phyloP scores from a whole-genome alignment of 2,888 invertebrate genomes.

The Drosophila longiperda region DNA sequence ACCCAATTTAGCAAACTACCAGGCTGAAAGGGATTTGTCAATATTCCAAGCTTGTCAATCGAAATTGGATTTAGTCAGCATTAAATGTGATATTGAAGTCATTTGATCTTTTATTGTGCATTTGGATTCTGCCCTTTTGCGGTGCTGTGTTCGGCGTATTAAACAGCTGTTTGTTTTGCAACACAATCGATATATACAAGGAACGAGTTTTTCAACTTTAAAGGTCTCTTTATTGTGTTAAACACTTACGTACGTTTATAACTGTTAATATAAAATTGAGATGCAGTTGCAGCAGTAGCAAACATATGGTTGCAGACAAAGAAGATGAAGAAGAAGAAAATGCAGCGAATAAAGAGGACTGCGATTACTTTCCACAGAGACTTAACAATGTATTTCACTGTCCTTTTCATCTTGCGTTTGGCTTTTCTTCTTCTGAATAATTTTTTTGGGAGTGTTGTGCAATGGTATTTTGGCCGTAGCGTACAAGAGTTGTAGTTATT shows the following conservation, averaged over 20 bases:
- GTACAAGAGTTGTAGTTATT: neutral
- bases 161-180: slow-evolving; percentile 12
- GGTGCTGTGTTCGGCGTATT: neutral
- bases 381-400: neutral
- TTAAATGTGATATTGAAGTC: too few relatives aligned
- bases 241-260: neutral
- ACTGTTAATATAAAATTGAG: slow-evolving; percentile 3
- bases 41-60: too few relatives aligned
- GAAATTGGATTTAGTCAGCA: too few relatives aligned
- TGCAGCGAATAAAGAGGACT: neutral
- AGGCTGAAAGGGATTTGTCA: too few relatives aligned
- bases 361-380: neutral
- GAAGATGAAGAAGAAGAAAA: neutral
- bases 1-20: too few relatives aligned
- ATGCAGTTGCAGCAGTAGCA: neutral
- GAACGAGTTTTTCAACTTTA: neutral
- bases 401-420: slow-evolving; percentile 5
- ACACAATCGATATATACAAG: neutral
- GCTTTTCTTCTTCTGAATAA: neutral
- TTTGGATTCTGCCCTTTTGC: neutral
- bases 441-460: slow-evolving; percentile 7
- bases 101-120: neutral
- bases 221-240: neutral
- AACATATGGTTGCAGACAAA: neutral
- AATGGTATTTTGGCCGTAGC: slow-evolving; percentile 4